Conservation (phyloP, 1,140 invertebrate genomes). For the Apocrypta bakeri region DNA sequence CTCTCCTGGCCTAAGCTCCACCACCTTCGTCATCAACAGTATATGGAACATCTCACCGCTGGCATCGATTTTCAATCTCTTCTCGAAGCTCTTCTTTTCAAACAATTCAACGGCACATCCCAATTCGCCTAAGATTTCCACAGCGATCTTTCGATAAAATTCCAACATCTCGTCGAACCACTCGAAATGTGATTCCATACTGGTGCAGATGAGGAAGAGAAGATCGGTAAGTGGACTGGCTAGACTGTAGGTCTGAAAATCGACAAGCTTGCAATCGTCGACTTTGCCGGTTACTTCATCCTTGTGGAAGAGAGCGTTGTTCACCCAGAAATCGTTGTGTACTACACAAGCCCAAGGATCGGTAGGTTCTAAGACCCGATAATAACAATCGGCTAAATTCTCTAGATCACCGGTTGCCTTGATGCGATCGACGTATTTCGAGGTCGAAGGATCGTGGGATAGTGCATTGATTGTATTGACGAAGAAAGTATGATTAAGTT, state of each 20-base stretch:
- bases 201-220: constrained; percentile 77
- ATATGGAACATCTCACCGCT: constrained; percentile 62
- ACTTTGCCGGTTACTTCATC: constrained; percentile 59
- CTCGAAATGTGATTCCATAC: constrained; percentile 70
- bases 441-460: not conserved
- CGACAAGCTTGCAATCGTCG: constrained; percentile 76
- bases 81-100: constrained; percentile 55
- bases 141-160: constrained; percentile 74
- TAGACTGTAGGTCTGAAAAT: constrained; percentile 78
- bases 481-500: constrained; percentile 59
- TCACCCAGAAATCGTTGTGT: constrained; percentile 79
- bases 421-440: not conserved
- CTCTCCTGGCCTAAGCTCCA: constrained; percentile 58
- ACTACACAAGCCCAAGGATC: constrained; percentile 74
- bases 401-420: not conserved
- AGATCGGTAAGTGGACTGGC: constrained; percentile 76
- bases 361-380: constrained; percentile 43
- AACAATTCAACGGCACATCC: constrained; percentile 57
- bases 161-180: constrained; percentile 72
- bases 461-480: constrained; percentile 57
- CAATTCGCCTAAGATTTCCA: constrained; percentile 61
- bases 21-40: constrained; percentile 63
- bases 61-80: constrained; percentile 55
- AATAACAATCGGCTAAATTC: not conserved
- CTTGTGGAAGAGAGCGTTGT: constrained; percentile 77